Conservation (phyloP, 2,113 vertebrate species). For the Rhynchopsitta pachyrhyncha region DNA sequence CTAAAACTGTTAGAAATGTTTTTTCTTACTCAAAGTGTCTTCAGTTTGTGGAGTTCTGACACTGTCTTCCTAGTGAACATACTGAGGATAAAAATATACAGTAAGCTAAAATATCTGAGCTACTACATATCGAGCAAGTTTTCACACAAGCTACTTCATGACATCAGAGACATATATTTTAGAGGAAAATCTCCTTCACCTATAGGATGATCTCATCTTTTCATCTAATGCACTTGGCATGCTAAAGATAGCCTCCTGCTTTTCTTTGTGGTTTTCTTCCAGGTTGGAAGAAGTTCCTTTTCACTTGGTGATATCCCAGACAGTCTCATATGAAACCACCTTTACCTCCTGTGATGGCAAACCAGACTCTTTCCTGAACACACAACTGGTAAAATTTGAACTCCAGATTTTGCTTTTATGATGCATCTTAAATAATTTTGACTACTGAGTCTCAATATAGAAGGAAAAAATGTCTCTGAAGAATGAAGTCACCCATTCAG, state of each 20-base stretch:
- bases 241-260: constrained; percentile 25
- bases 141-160: constrained; percentile 50
- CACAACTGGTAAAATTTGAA: not conserved
- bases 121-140: constrained; percentile 34
- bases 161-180: constrained; percentile 47
- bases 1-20: not conserved
- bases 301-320: constrained; percentile 5
- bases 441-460: not conserved
- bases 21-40: constrained; percentile 2
- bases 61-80: constrained; percentile 37
- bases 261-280: constrained; percentile 23
- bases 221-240: constrained; percentile 9
- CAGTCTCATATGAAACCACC: not conserved
- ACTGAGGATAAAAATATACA: constrained; percentile 48
- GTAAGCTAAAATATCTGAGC: constrained; percentile 51
- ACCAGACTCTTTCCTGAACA: not conserved
- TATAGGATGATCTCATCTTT: constrained; percentile 22
- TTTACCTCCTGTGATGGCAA: not conserved
- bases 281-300: constrained; percentile 22
- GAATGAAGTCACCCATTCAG: not conserved
- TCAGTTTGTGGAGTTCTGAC: constrained; percentile 31
- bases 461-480: not conserved
- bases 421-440: not conserved
- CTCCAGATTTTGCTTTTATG: not conserved
- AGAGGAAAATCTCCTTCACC: constrained; percentile 42